These are phyloP conservation scores for Microplitis demolitor DNA, from an alignment of 1,140 invertebrate genomes.

Conservation along the genomic window DNA sequence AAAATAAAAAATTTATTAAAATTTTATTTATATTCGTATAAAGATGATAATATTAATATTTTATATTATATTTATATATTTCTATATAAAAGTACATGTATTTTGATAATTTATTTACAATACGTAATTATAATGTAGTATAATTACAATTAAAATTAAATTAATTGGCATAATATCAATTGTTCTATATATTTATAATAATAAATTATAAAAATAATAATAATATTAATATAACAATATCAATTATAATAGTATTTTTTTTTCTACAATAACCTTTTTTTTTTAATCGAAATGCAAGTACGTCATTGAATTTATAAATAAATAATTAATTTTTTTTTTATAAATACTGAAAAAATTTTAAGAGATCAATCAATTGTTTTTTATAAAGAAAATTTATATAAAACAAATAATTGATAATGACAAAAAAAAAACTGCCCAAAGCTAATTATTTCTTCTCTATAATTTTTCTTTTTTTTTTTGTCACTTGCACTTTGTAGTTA, in stretches of 20 bases:
- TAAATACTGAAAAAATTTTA: no score
- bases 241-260: background rate
- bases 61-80: background rate
- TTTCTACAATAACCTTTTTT: background rate
- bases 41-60: background rate
- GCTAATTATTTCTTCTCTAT: no score
- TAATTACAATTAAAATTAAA: background rate
- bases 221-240: background rate
- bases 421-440: no score
- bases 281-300: no score
- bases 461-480: background rate
- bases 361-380: no score
- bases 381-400: no score
- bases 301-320: no score
- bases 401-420: background rate
- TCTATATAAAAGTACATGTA: background rate
- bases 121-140: background rate
- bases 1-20: no score
- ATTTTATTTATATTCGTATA: background rate
- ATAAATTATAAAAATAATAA: conserved; percentile 7
- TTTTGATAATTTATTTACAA: background rate
- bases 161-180: background rate
- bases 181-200: background rate
- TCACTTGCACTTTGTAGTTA: conserved; percentile 7
- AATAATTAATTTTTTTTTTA: no score